phyloP scores from a whole-genome alignment of 1,140 invertebrate genomes.

The Hyposmocoma kahamanoa region DNA sequence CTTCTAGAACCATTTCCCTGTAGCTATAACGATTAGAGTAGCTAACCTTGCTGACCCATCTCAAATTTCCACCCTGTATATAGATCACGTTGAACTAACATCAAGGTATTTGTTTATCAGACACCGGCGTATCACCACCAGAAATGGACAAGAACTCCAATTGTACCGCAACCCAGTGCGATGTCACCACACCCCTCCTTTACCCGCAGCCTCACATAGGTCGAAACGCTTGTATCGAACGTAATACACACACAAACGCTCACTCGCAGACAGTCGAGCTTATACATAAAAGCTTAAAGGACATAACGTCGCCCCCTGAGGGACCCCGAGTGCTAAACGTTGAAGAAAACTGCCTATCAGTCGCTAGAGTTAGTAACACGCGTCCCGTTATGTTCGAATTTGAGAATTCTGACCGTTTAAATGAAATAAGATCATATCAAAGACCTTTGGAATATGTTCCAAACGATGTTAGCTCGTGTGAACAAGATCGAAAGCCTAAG shows the following conservation, averaged over 20 bases:
- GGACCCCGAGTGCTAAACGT: conserved; percentile 26
- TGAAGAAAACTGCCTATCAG: conserved; percentile 46
- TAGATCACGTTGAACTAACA: too few relatives aligned
- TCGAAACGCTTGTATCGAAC: conserved; percentile 90
- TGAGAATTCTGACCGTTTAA: conserved; percentile 46
- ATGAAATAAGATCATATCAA: conserved; percentile 56
- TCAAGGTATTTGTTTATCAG: too few relatives aligned
- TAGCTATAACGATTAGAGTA: too few relatives aligned
- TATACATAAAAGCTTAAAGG: conserved; percentile 82
- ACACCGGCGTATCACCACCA: conserved; percentile 20
- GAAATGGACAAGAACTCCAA: conserved; percentile 55
- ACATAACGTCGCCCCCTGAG: conserved; percentile 60
- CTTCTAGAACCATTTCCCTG: too few relatives aligned
- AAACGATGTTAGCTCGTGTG: conserved; percentile 82
- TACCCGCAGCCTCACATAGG: conserved; percentile 88
- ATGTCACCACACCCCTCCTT: conserved; percentile 50
- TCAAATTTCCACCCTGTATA: too few relatives aligned
- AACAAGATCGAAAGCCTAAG: conserved; percentile 66
- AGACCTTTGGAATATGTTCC: conserved; percentile 83
- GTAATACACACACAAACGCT: conserved; percentile 81
- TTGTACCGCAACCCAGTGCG: conserved; percentile 33
- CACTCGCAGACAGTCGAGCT: conserved; percentile 77
- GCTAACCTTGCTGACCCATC: too few relatives aligned
- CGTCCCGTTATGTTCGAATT: conserved; percentile 6
- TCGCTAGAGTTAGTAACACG: conserved; percentile 36